These are phyloP conservation scores for Drosophila novamexicana DNA, from an alignment of 1,140 invertebrate genomes.

Conservation along the genomic window DNA sequence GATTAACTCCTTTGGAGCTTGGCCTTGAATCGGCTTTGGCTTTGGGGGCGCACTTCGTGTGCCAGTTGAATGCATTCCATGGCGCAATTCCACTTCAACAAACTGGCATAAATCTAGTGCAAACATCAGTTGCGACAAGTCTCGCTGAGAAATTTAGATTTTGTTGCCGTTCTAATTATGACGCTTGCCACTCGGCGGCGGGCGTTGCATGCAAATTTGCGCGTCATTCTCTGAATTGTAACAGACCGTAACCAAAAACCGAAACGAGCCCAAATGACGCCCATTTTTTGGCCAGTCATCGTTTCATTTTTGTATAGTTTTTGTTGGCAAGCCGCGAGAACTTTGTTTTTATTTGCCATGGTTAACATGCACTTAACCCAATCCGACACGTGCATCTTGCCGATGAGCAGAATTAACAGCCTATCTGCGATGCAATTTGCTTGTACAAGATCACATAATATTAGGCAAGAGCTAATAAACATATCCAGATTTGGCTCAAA, in stretches of 20 bases:
- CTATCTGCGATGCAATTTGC: not conserved
- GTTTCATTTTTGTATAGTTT: constrained; percentile 7
- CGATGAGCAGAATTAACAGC: not conserved
- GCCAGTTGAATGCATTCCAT: constrained; percentile 1
- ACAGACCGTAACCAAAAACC: not conserved
- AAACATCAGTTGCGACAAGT: constrained; percentile 23
- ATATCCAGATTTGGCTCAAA: not conserved
- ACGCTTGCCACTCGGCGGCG: constrained; percentile 24
- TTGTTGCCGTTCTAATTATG: constrained; percentile 42
- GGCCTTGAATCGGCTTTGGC: constrained; percentile 22
- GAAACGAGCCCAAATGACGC: not conserved
- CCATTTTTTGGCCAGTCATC: constrained; percentile 55
- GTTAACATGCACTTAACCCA: not conserved
- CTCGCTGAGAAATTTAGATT: constrained; percentile 21
- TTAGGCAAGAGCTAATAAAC: constrained; percentile 1
- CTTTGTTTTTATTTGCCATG: not conserved
- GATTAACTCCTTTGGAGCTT: too few species aligned
- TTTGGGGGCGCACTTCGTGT: constrained; percentile 22
- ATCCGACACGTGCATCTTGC: constrained; percentile 1
- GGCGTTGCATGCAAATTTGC: constrained; percentile 15
- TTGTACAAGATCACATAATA: not conserved
- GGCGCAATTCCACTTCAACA: constrained; percentile 8
- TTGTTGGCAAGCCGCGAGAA: constrained; percentile 23
- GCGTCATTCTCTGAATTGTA: constrained; percentile 3
- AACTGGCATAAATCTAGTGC: constrained; percentile 28